These are phyloP conservation scores for Myotis findleyi DNA, from an alignment of 2,797 vertebrate species.

Conservation along the genomic window DNA sequence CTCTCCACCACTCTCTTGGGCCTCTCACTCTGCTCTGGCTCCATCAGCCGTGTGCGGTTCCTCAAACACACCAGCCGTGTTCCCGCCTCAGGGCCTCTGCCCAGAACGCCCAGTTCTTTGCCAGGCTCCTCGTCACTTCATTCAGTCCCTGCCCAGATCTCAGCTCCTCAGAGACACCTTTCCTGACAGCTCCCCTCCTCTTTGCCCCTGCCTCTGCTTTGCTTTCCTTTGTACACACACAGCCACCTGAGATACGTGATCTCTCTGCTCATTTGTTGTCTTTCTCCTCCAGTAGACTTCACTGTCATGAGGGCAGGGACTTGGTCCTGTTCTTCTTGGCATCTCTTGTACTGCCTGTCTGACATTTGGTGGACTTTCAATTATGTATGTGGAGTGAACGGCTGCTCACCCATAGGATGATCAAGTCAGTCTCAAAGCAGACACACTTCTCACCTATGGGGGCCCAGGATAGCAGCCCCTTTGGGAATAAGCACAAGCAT, in stretches of 20 bases:
- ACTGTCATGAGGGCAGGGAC: background rate
- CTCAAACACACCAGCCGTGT: background rate
- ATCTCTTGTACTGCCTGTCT: background rate
- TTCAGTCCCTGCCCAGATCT: background rate
- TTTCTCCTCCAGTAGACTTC: background rate
- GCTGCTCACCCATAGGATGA: background rate
- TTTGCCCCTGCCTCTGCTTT: background rate
- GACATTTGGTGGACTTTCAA: background rate
- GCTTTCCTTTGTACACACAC: background rate
- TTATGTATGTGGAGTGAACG: background rate
- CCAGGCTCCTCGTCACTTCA: background rate
- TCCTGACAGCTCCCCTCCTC: background rate
- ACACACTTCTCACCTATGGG: background rate
- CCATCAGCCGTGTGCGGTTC: background rate
- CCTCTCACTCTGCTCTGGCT: background rate
- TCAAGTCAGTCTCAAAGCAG: background rate
- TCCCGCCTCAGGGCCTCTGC: background rate
- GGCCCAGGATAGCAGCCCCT: background rate
- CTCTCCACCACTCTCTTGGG: background rate
- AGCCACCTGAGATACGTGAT: background rate
- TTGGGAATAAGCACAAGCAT: background rate
- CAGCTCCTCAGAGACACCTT: background rate
- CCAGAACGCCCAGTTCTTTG: rapidly evolving
- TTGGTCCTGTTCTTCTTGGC: background rate
- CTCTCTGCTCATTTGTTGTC: background rate